Percentiles rank a stretch among this genome's conserved stretches.
Evolutionary conservation across 2,888 invertebrate species (phyloP).

Genomic region (Diplazon laetatorius): DNA sequence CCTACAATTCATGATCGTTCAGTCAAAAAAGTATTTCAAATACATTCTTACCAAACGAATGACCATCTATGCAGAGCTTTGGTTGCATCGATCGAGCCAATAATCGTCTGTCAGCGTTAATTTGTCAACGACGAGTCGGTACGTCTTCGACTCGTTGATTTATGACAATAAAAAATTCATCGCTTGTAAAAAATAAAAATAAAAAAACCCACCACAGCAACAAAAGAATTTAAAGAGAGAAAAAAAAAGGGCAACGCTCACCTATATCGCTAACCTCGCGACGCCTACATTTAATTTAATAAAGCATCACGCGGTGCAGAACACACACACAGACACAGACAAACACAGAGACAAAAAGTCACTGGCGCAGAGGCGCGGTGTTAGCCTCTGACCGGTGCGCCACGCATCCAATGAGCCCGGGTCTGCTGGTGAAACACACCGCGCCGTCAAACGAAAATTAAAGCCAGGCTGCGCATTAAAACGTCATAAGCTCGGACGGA

Average conservation of each 20-base stretch:
- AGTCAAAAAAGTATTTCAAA: not conserved
- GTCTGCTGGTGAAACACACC: constrained; percentile 27
- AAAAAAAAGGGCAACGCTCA: not conserved
- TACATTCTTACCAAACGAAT: too few relatives aligned
- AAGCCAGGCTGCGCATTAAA: constrained; percentile 66
- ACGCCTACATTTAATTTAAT: constrained; percentile 47
- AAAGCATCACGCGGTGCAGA: constrained; percentile 24
- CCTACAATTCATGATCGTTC: too few relatives aligned
- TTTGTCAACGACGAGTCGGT: not conserved
- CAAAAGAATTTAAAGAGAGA: not conserved
- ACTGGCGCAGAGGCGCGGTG: constrained; percentile 2
- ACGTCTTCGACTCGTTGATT: constrained; percentile 13
- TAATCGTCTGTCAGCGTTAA: not conserved
- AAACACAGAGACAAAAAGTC: not conserved
- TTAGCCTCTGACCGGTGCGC: constrained; percentile 11
- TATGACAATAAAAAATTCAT: constrained; percentile 40
- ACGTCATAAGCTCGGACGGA: constrained; percentile 62
- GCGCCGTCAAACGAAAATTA: constrained; percentile 71
- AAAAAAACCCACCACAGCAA: not conserved
- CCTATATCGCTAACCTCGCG: constrained; percentile 21
- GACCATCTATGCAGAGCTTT: too few relatives aligned
- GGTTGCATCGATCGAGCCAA: not conserved
- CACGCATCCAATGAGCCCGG: constrained; percentile 16
- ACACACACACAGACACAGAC: not conserved
- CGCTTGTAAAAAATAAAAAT: not conserved